Evolutionary conservation across 2,888 invertebrate species (phyloP).

Genomic region (Oxystoma pomonae): DNA sequence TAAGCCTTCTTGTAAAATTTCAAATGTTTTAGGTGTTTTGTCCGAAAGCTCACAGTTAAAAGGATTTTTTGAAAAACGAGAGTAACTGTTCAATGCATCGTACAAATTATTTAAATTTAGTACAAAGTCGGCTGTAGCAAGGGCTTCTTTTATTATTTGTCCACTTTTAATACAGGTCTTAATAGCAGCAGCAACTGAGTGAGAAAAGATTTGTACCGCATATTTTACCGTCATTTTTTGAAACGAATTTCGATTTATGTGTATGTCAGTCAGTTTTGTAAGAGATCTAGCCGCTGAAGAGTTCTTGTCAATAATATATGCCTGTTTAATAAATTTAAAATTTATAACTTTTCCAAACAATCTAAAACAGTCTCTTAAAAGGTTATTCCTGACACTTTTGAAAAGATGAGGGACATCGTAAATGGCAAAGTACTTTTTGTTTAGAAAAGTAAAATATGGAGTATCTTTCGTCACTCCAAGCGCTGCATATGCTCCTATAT

Average conservation of each 20-base stretch:
- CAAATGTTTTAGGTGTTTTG: background rate
- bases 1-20: background rate
- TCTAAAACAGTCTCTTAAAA: too few species aligned
- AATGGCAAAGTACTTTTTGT: too few species aligned
- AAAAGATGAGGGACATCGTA: too few species aligned
- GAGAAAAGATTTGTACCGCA: slow-evolving; percentile 6
- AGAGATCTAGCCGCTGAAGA: background rate
- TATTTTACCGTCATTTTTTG: slow-evolving; percentile 4
- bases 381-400: too few species aligned
- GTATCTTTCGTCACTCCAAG: too few species aligned
- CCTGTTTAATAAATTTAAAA: too few species aligned
- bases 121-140: too few species aligned
- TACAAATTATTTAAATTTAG: background rate
- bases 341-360: too few species aligned
- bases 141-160: background rate
- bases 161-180: background rate
- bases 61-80: background rate
- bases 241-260: slow-evolving; percentile 2
- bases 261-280: slow-evolving; percentile 1
- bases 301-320: slow-evolving; percentile 5
- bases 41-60: background rate
- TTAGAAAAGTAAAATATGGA: too few species aligned
- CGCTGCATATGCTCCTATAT: too few species aligned
- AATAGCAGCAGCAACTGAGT: slow-evolving; percentile 3
- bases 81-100: too few species aligned